These are phyloP conservation scores for Xestia xanthographa DNA, from an alignment of 2,888 invertebrate species.

Conservation along the genomic window DNA sequence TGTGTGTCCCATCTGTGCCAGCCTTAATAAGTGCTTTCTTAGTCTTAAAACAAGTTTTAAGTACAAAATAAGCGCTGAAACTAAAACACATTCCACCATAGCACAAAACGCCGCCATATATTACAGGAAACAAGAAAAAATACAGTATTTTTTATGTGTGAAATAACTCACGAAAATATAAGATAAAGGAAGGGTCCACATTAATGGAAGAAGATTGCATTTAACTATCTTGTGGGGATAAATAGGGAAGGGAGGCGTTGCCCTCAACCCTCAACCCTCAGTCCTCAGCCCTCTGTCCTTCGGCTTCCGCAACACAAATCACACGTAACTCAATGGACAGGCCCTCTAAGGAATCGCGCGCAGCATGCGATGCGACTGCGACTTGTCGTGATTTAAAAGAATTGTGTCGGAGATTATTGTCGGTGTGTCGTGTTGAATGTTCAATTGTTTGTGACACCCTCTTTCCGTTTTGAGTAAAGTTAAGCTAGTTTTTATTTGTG, in stretches of 20 bases:
- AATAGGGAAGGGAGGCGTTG: constrained; percentile 54
- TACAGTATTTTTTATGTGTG: constrained; percentile 40
- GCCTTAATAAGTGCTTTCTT: constrained; percentile 3
- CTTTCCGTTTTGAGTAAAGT: constrained; percentile 16
- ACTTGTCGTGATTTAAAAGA: constrained; percentile 34
- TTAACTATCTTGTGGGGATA: constrained; percentile 63
- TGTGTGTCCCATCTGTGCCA: constrained; percentile 16
- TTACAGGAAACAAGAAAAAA: constrained; percentile 28
- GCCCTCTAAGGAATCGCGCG: constrained; percentile 50
- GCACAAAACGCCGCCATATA: constrained; percentile 18
- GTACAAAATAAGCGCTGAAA: constrained; percentile 28
- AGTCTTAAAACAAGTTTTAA: constrained; percentile 22
- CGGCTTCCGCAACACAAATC: constrained; percentile 64
- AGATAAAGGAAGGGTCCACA: constrained; percentile 58
- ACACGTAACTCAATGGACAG: constrained; percentile 58
- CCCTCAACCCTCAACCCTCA: constrained; percentile 51
- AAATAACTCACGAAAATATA: constrained; percentile 59
- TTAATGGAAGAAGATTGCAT: constrained; percentile 61
- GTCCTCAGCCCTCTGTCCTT: constrained; percentile 30
- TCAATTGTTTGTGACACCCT: constrained; percentile 38
- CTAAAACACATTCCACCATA: constrained; percentile 1
- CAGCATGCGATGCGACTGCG: constrained; percentile 42
- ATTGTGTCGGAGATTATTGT: constrained; percentile 31
- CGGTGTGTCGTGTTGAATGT: constrained; percentile 10
- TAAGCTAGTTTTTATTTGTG: constrained; percentile 5